A percentile compares a stretch with the other conserved stretches of the same genome.
Evolutionary conservation across 2,113 vertebrate genomes (phyloP).

Genomic region (Henicopernis longicauda): DNA sequence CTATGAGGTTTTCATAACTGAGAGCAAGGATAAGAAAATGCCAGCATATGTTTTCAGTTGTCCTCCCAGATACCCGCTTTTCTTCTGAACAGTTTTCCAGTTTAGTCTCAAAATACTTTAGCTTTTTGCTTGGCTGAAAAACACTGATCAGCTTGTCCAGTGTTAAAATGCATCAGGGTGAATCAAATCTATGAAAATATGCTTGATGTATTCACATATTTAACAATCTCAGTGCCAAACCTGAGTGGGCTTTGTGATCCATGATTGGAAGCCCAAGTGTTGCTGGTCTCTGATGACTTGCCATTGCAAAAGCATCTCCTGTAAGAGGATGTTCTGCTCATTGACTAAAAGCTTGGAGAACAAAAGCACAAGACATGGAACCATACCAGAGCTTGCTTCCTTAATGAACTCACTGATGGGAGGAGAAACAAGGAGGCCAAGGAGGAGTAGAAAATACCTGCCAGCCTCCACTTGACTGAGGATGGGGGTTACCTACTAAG

Average conservation of each 20-base stretch:
- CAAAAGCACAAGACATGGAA: not conserved
- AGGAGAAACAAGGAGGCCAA: not conserved
- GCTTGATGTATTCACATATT: not conserved
- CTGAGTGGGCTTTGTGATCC: not conserved
- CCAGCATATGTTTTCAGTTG: not conserved
- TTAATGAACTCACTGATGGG: not conserved
- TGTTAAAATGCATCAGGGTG: not conserved
- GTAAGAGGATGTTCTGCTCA: not conserved
- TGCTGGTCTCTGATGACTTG: not conserved
- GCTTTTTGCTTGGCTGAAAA: not conserved
- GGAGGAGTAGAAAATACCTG: not conserved
- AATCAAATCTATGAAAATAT: not conserved
- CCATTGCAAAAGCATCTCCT: not conserved
- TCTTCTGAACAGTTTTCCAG: not conserved
- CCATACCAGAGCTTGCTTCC: not conserved
- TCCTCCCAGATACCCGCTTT: not conserved
- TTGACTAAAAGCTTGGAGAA: not conserved
- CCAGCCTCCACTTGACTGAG: not conserved
- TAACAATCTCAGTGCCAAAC: not conserved
- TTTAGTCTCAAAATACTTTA: not conserved
- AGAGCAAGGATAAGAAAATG: not conserved
- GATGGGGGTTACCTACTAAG: not conserved
- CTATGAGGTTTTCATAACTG: not conserved
- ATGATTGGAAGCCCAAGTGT: not conserved
- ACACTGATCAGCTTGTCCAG: not conserved